Conservation (phyloP, 2,888 invertebrate genomes). For the Drosophila mercatorum region DNA sequence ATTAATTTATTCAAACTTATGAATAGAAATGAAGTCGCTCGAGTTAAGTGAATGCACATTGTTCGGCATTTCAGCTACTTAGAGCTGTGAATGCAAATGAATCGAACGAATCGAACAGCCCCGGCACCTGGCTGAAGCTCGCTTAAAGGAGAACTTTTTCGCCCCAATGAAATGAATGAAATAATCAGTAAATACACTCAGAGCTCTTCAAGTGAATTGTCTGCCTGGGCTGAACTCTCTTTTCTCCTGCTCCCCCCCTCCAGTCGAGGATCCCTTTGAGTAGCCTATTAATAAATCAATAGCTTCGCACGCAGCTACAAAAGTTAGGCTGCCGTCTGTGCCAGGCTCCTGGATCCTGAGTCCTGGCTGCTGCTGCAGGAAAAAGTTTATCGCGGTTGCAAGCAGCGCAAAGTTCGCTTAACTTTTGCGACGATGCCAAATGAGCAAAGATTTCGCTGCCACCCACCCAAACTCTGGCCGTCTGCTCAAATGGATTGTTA, state of each 20-base stretch:
- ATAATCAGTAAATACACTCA: constrained; percentile 21
- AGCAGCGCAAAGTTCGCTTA: constrained; percentile 67
- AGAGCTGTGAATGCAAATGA: neutral
- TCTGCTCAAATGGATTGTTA: constrained; percentile 42
- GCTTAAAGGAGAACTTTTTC: constrained; percentile 8
- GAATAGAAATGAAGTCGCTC: neutral
- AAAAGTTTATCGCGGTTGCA: constrained; percentile 73
- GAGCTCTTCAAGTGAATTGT: constrained; percentile 5
- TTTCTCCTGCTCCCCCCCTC: too few species aligned
- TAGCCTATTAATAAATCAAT: constrained; percentile 73
- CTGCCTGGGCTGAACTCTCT: neutral
- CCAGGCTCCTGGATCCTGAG: neutral
- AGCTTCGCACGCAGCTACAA: constrained; percentile 59
- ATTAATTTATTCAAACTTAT: constrained; percentile 2
- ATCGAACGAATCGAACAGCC: neutral
- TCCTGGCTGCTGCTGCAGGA: neutral
- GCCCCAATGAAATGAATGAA: constrained; percentile 21
- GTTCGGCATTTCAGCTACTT: neutral
- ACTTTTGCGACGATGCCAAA: constrained; percentile 61
- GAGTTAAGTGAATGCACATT: neutral
- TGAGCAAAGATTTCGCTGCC: constrained; percentile 56
- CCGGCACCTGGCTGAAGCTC: neutral
- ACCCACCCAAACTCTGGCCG: neutral
- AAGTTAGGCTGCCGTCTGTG: constrained; percentile 55
- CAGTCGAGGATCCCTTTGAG: constrained; percentile 6